Conservation (phyloP, 2,797 vertebrate genomes). For the Falco naumanni region DNA sequence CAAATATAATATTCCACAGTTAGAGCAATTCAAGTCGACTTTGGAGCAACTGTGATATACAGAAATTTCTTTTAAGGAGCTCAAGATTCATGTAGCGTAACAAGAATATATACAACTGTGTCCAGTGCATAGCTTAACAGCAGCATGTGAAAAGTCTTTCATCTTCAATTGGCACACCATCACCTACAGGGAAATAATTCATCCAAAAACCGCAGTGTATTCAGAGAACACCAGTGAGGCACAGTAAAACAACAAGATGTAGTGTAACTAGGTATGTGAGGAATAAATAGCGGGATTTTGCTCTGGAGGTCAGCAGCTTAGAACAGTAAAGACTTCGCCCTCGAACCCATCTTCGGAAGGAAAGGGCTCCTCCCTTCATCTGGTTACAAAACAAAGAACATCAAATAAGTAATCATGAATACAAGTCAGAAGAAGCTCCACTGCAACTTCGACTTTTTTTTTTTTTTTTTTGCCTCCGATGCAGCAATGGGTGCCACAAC, state of each 20-base stretch:
- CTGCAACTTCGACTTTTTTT: not conserved
- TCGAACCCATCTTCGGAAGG: constrained; percentile 84
- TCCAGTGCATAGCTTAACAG: constrained; percentile 84
- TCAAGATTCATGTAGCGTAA: constrained; percentile 12
- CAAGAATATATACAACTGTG: constrained; percentile 53
- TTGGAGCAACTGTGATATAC: constrained; percentile 67
- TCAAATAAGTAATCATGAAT: not conserved
- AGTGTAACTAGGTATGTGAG: constrained; percentile 84
- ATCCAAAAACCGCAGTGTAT: not conserved
- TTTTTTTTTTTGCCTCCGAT: not conserved
- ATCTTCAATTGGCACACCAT: constrained; percentile 37
- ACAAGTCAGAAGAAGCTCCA: not conserved
- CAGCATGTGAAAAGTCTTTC: constrained; percentile 63
- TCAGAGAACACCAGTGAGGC: constrained; percentile 85
- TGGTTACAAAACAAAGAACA: constrained; percentile 41
- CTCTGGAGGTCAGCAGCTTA: constrained; percentile 84
- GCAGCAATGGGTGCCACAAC: not conserved
- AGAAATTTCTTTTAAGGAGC: constrained; percentile 57
- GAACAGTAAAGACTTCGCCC: constrained; percentile 89
- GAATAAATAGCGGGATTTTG: constrained; percentile 87
- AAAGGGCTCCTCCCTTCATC: constrained; percentile 84
- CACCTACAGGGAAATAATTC: not conserved
- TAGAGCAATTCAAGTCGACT: constrained; percentile 60
- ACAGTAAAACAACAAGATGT: constrained; percentile 85
- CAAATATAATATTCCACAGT: constrained; percentile 72